These are phyloP conservation scores for Caenorhabditis uteleia DNA, from an alignment of 2,888 invertebrate species.

Conservation along the genomic window DNA sequence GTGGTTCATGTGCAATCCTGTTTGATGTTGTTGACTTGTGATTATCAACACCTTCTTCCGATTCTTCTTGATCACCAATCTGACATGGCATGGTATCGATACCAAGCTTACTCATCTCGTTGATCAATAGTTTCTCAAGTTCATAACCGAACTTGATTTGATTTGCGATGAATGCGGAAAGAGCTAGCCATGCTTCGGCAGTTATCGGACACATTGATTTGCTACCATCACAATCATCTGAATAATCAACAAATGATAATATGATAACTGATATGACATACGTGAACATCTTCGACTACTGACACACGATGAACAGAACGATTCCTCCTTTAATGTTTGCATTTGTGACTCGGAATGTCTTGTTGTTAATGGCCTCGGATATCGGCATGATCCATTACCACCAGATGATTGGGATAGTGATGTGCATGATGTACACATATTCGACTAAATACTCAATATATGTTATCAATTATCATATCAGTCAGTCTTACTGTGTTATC, in stretches of 20 bases:
- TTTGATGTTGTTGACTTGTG: conserved; percentile 7
- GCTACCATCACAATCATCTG: conserved; percentile 31
- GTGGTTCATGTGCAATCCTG: too few relatives aligned
- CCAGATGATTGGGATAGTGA: conserved; percentile 20
- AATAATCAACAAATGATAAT: not conserved
- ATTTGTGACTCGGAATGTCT: conserved; percentile 36
- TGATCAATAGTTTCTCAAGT: conserved; percentile 43
- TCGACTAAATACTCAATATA: conserved; percentile 16
- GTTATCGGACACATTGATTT: conserved; percentile 49
- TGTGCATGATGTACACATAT: conserved; percentile 37
- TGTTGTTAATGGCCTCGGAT: conserved; percentile 22
- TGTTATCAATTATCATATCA: too few relatives aligned
- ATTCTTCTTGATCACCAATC: conserved; percentile 12
- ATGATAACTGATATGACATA: conserved; percentile 4
- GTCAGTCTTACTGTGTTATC: conserved; percentile 20
- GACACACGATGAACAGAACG: conserved; percentile 30
- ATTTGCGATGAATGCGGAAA: conserved; percentile 51
- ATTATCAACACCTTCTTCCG: conserved; percentile 4
- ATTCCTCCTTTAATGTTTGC: conserved; percentile 37
- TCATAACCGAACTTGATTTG: conserved; percentile 54
- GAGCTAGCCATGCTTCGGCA: conserved; percentile 48
- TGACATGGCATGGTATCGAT: conserved; percentile 50
- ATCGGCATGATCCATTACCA: conserved; percentile 6
- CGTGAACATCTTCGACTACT: conserved; percentile 35
- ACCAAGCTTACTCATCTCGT: conserved; percentile 51